Percentiles rank a stretch among this genome's conserved stretches.
Evolutionary conservation across 2,113 vertebrate genomes (phyloP).

Genomic region (Passer montanus): DNA sequence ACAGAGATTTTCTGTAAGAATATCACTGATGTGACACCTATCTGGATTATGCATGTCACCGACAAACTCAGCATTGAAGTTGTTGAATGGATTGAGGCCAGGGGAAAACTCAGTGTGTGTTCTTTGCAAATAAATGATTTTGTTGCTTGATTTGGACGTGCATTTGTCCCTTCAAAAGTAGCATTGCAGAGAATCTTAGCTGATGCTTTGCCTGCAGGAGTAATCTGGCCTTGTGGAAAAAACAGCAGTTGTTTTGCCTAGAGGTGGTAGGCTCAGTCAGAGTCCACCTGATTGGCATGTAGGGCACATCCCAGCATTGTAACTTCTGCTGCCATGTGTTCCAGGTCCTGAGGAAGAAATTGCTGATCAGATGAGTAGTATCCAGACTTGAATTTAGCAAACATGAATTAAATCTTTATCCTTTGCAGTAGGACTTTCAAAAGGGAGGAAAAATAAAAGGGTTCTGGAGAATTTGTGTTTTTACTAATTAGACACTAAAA

Average conservation of each 20-base stretch:
- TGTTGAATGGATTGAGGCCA: neutral
- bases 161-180: conserved; percentile 18
- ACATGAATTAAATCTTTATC: neutral
- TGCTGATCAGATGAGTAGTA: neutral
- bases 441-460: neutral
- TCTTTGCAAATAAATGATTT: neutral
- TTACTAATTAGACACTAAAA: conserved; percentile 57
- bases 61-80: neutral
- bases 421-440: neutral
- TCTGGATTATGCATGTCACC: neutral
- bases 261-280: conserved; percentile 1
- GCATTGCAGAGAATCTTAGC: neutral
- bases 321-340: conserved; percentile 5
- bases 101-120: neutral
- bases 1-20: neutral
- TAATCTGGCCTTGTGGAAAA: neutral
- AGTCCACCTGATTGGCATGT: conserved; percentile 11
- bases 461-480: neutral
- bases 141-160: neutral
- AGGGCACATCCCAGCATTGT: neutral
- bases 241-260: conserved; percentile 28
- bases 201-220: neutral
- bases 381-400: neutral
- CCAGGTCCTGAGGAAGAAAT: neutral
- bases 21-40: neutral